phyloP scores from a whole-genome alignment of 2,113 vertebrate species.

The Galeopterus variegatus region DNA sequence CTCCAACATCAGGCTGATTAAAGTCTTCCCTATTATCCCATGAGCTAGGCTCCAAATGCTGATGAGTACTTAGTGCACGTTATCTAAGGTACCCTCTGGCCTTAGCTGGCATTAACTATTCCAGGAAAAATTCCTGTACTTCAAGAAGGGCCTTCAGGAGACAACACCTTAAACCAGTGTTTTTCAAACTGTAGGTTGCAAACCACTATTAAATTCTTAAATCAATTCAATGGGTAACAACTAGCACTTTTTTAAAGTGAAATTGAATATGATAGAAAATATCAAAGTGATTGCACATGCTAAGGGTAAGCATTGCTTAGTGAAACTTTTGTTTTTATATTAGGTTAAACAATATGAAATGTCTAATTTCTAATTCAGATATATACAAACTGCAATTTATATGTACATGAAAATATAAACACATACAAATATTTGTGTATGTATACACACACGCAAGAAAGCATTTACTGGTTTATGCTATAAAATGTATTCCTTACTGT shows the following conservation, averaged over 20 bases:
- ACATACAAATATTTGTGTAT: neutral
- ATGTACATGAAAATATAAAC: neutral
- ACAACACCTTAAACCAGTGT: neutral
- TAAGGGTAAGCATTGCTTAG: neutral
- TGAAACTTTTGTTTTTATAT: slow-evolving; percentile 3
- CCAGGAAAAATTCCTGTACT: neutral
- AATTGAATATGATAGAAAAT: slow-evolving; percentile 33
- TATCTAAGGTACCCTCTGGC: neutral
- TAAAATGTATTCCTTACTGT: neutral
- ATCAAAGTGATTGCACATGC: neutral
- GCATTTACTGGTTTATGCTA: neutral
- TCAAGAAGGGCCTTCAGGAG: neutral
- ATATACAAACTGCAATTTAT: neutral
- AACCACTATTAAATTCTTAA: neutral
- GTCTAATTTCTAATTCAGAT: slow-evolving; percentile 17
- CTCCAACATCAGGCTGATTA: slow-evolving; percentile 25
- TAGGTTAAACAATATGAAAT: slow-evolving; percentile 45
- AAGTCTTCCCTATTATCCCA: slow-evolving; percentile 17
- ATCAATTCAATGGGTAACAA: slow-evolving; percentile 15
- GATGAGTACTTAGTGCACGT: neutral
- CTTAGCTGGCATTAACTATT: slow-evolving; percentile 1
- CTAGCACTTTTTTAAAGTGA: slow-evolving; percentile 23
- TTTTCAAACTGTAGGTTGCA: slow-evolving; percentile 25
- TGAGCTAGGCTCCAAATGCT: neutral
- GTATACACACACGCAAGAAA: neutral